Evolutionary conservation across 2,888 invertebrate species (phyloP).

Genomic region (Smittia sp.): DNA sequence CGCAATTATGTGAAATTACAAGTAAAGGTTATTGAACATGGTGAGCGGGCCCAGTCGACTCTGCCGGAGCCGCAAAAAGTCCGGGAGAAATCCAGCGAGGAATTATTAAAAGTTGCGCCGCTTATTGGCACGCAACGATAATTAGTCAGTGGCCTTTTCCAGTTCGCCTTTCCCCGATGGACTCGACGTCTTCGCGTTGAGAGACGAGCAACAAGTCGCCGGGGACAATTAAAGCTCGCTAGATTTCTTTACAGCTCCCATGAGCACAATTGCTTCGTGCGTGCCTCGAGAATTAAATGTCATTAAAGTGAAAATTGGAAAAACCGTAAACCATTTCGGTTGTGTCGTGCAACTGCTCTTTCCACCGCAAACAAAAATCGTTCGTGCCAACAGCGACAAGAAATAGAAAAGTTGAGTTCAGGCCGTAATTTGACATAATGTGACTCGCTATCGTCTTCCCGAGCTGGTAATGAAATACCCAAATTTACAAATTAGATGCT

Average conservation of each 20-base stretch:
- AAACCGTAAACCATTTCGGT: not conserved
- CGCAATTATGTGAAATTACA: conserved; percentile 28
- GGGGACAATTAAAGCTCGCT: not conserved
- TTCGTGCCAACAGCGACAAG: not conserved
- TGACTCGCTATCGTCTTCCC: not conserved
- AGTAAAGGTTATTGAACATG: conserved; percentile 37
- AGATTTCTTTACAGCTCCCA: conserved; percentile 21
- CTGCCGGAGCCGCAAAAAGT: not conserved
- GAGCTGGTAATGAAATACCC: not conserved
- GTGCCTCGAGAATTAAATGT: conserved; percentile 40
- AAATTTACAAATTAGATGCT: conserved; percentile 12
- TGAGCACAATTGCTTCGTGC: conserved; percentile 26
- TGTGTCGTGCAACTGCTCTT: not conserved
- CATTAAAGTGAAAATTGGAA: conserved; percentile 41
- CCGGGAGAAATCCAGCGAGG: not conserved
- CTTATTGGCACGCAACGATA: conserved; percentile 39
- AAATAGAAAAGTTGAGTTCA: not conserved
- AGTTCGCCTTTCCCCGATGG: not conserved
- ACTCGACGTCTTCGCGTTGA: not conserved
- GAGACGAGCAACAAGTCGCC: conserved; percentile 27
- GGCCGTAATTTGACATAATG: not conserved
- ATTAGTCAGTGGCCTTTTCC: conserved; percentile 37
- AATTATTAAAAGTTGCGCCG: conserved; percentile 15
- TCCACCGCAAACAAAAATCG: not conserved
- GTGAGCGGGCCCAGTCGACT: conserved; percentile 15